These are phyloP conservation scores for Steinernema khuongi DNA, from an alignment of 1,140 invertebrate genomes.

Conservation along the genomic window DNA sequence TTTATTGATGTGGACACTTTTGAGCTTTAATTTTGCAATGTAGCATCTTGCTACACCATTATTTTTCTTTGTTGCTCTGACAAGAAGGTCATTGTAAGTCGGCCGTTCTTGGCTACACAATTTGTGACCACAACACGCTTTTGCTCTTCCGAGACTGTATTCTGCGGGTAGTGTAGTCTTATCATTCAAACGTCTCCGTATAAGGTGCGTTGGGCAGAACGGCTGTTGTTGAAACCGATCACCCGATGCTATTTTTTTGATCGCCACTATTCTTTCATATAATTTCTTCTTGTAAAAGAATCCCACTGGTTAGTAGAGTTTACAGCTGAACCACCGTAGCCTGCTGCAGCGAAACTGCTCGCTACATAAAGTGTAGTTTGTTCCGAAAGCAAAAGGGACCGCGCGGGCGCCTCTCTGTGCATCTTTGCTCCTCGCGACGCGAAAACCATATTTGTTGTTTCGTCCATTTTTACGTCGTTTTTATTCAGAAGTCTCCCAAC, in stretches of 20 bases:
- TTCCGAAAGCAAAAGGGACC: neutral
- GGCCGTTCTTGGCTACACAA: neutral
- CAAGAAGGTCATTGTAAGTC: too few relatives aligned
- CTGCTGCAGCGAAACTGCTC: too few relatives aligned
- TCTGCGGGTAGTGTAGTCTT: constrained; percentile 6
- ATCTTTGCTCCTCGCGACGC: neutral
- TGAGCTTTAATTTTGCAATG: neutral
- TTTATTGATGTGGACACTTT: too few relatives aligned
- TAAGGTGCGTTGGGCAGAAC: too few relatives aligned
- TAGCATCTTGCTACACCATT: neutral
- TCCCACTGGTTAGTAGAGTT: too few relatives aligned
- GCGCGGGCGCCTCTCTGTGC: neutral
- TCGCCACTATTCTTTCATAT: too few relatives aligned
- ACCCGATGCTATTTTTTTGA: too few relatives aligned
- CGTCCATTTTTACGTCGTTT: neutral
- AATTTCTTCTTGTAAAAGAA: too few relatives aligned
- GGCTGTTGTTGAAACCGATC: too few relatives aligned
- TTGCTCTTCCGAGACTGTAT: neutral
- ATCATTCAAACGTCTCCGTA: neutral
- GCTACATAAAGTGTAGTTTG: constrained; percentile 4
- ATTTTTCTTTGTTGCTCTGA: too few relatives aligned
- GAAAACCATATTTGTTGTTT: neutral
- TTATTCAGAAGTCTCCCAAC: neutral
- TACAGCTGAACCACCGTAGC: too few relatives aligned
- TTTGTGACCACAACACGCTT: neutral